phyloP scores from a whole-genome alignment of 2,113 vertebrate species.

The Fulmarus glacialis region DNA sequence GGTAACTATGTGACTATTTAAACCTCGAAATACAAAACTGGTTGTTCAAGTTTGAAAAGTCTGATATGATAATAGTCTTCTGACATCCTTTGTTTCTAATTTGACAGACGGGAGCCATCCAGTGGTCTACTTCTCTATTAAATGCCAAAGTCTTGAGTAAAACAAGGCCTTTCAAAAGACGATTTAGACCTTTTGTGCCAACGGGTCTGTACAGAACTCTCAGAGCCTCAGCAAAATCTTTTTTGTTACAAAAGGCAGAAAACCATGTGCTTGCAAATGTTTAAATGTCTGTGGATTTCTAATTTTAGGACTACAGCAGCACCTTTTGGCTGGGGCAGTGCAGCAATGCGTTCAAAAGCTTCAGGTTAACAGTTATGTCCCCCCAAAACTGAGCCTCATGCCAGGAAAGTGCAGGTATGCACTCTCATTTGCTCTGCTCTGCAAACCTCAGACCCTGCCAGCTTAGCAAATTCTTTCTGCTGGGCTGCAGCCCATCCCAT shows the following conservation, averaged over 20 bases:
- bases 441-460: slow-evolving; percentile 50
- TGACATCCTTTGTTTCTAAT: slow-evolving; percentile 5
- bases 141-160: background rate
- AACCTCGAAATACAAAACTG: background rate
- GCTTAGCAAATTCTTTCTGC: slow-evolving; percentile 67
- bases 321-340: background rate
- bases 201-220: background rate
- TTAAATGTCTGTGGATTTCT: slow-evolving; percentile 15
- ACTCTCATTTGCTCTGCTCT: slow-evolving; percentile 61
- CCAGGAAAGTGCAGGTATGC: slow-evolving; percentile 66
- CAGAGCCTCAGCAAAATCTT: background rate
- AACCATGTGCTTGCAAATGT: background rate
- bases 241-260: background rate
- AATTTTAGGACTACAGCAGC: background rate
- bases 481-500: slow-evolving; percentile 52
- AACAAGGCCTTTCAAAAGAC: background rate
- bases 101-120: background rate
- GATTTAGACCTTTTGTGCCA: slow-evolving; percentile 1
- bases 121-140: background rate
- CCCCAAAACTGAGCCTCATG: slow-evolving; percentile 34
- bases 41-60: background rate
- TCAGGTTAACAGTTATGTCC: slow-evolving; percentile 10
- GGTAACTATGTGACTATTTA: background rate
- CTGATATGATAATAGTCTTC: background rate
- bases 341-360: background rate